A percentile compares a stretch with the other conserved stretches of the same genome.
Conservation (phyloP, 2,797 vertebrate species). For the Petrocephalus schoutedeni region DNA sequence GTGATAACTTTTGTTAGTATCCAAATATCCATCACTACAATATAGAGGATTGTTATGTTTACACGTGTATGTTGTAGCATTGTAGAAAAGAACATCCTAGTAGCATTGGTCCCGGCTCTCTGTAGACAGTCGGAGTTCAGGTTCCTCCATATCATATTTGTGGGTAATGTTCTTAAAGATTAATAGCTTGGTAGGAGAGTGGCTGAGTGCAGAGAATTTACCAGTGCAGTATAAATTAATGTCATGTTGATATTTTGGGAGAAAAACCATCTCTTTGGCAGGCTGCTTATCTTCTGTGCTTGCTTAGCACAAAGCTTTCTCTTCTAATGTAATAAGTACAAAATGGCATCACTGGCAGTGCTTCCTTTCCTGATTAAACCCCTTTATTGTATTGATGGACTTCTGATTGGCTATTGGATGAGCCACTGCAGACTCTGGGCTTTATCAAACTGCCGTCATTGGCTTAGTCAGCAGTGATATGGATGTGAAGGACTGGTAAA, state of each 20-base stretch:
- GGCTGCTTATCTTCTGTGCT: background rate
- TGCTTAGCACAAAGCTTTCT: slow-evolving; percentile 13
- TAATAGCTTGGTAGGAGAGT: background rate
- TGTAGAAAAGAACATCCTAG: background rate
- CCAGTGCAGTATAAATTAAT: slow-evolving; percentile 13
- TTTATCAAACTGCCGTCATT: background rate
- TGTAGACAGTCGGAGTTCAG: background rate
- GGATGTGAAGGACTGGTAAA: background rate
- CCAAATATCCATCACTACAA: too few species aligned
- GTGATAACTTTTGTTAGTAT: background rate
- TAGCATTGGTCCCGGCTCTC: background rate
- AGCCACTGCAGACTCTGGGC: slow-evolving; percentile 5
- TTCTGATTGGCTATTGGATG: slow-evolving; percentile 3
- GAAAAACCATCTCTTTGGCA: background rate
- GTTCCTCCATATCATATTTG: background rate
- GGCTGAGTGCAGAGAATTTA: background rate
- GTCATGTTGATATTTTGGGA: slow-evolving; percentile 16
- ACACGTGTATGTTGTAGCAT: background rate
- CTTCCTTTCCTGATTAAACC: background rate
- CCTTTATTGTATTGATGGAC: background rate
- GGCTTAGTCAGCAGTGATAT: slow-evolving; percentile 1
- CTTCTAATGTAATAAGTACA: slow-evolving; percentile 17
- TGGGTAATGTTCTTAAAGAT: background rate
- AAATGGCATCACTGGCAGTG: slow-evolving; percentile 3
- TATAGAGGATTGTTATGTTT: background rate